Evolutionary conservation across 2,888 invertebrate genomes (phyloP), one percentile per base, ranked within the genome.

Genomic region (Spisula subtruncata): DNA sequence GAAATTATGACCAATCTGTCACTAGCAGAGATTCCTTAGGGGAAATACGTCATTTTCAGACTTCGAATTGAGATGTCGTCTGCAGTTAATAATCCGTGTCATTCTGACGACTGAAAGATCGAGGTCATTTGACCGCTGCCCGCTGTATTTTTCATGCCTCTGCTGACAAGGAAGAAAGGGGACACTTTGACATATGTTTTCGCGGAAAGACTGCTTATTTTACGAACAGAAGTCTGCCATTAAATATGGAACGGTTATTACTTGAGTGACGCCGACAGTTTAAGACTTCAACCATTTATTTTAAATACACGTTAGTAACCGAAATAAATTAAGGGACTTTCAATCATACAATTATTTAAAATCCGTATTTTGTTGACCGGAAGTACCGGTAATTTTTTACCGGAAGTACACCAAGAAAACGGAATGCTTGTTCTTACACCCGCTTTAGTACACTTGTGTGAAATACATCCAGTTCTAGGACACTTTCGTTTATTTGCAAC

Each of bases 41-140:
- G 91, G 91, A 82, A 86, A 82, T 85, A 83, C 88, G 88, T 85
- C 88, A 89, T 89, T 54, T 90, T 80, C 89, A 71, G 83, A 86
- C 86, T 89, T 20, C 81, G 81, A 85, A 89, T 89, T 81, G 81
- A 87, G 83, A 86, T 91, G 87, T 90, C 91, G 87, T 88, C 85
- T 85, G 87, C 90, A 89, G 87, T 80, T 79, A 87, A 75, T 87
- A 81, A 85, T 89, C 88, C 79, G 18, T 75, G 66, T 83, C 87
- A 83, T 48, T 80, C 87, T 56, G 87, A 41, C 46, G 85, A 85
- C 83, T 71, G 91, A 92, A 85, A 89, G 89, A 91, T 92, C 87
- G 71, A 83, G 91, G 92, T 92, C 91, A 89, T 87, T 86, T 87
- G 81, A 81, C 46, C 75, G 86, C 32, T 91, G 88, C 86, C 89